A percentile compares a stretch with the other conserved stretches of the same genome.
phyloP scores from a whole-genome alignment of 2,797 vertebrate species.

The Pantherophis vulpinus region DNA sequence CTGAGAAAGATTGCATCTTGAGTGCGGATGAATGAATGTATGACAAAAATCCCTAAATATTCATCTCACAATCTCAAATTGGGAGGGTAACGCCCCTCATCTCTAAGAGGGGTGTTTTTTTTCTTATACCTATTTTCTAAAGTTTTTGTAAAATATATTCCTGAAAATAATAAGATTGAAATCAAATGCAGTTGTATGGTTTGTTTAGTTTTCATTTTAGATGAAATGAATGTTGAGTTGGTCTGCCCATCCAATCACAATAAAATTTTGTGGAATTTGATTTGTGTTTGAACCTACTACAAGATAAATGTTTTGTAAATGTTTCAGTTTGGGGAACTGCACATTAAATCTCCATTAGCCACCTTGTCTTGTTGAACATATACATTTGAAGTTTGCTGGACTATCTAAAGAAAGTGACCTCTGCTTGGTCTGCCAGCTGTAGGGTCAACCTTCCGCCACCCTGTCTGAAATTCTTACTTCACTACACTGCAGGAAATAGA shows the following conservation, averaged over 20 bases:
- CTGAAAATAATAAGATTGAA: conserved; percentile 38
- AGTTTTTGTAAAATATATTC: conserved; percentile 49
- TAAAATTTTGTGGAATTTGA: not conserved
- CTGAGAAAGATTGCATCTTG: not conserved
- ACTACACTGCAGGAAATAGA: not conserved
- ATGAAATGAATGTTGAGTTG: conserved; percentile 43
- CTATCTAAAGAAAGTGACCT: not conserved
- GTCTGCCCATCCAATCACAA: not conserved
- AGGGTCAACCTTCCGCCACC: not conserved
- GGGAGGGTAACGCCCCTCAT: not conserved
- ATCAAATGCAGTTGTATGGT: conserved; percentile 27
- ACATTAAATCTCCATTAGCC: conserved; percentile 9
- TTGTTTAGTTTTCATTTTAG: conserved; percentile 43
- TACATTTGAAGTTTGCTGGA: not conserved
- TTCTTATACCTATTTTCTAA: conserved; percentile 31
- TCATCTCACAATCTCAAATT: not conserved
- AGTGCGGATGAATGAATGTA: not conserved
- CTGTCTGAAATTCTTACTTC: not conserved
- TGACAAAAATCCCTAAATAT: not conserved
- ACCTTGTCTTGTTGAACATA: not conserved
- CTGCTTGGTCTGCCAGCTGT: not conserved
- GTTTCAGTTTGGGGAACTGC: conserved; percentile 19
- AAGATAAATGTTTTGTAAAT: not conserved
- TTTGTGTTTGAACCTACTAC: not conserved
- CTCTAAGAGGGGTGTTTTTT: not conserved